Evolutionary conservation across 2,888 invertebrate genomes (phyloP), one percentile per base, ranked within the genome.

Genomic region (Phengaris alcon): DNA sequence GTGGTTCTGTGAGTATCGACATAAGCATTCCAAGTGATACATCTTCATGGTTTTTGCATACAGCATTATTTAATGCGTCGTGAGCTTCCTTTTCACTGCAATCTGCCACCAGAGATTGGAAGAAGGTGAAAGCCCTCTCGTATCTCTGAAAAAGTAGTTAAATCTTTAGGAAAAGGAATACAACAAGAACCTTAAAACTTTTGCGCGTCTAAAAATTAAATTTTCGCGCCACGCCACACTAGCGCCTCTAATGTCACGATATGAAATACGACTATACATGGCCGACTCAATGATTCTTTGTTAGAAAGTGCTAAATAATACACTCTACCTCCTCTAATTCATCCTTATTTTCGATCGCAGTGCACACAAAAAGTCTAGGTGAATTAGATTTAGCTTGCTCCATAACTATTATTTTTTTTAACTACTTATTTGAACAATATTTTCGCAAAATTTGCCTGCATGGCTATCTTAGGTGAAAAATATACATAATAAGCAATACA

Each of bases 71-170:
- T 74, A 99, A 94, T 52, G 97, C 96, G 88, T 99, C 98, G 87
- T 98, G 98, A 83, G 97, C 96, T 92, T 99, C 98, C 86, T 98
- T 97, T 85, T 99, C 99, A 82, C 97, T 98, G 83, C 97, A 95
- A 81, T 97, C 98, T 80, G 95, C 94, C 77, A 96, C 96, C 82
- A 98, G 94, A 82, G 95, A 95, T 89, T 97, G 97, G 79, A 98
- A 94, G 85, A 95, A 95, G 83, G 94, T 94, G 90, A 96, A 97
- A 84, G 97, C 97, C 86, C 97, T 95, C 88, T 98, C 98, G 86
- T 97, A 97, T 95, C 97, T 97, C 98, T 99, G 95, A 85, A 94
- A 95, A 78, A 77, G 75, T 78, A 57, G 70, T 64, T 77, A 75
- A 64, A 74, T 64, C 64, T 69, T 73, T 44, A 46, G 44, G 75